A percentile compares a stretch with the other conserved stretches of the same genome.
Conservation (phyloP, 2,113 vertebrate species). For the Melanerpes formicivorus region DNA sequence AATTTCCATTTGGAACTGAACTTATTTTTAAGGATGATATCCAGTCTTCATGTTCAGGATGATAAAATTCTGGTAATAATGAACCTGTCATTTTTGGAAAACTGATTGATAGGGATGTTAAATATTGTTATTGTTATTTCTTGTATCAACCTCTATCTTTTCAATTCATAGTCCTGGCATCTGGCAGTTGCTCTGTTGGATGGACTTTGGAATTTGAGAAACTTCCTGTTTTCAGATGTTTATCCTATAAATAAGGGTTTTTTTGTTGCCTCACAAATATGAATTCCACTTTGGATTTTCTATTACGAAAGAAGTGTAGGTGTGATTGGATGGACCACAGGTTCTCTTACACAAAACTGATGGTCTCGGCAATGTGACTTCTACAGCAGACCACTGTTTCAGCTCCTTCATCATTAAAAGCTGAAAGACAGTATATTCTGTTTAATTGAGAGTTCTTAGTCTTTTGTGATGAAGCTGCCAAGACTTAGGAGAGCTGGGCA, state of each 20-base stretch:
- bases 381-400: neutral
- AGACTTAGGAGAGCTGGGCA: constrained; percentile 2
- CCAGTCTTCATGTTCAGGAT: neutral
- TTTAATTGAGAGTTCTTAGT: neutral
- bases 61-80: neutral
- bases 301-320: neutral
- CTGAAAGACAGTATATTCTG: neutral
- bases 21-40: neutral
- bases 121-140: neutral
- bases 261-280: neutral
- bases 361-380: neutral
- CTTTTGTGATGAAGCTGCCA: neutral
- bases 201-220: neutral
- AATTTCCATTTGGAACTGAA: neutral
- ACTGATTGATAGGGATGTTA: neutral
- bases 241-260: neutral
- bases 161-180: neutral
- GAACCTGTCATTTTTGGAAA: neutral
- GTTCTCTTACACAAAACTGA: neutral
- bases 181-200: neutral
- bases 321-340: neutral
- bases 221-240: neutral
- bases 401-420: neutral
- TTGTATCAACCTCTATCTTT: neutral
- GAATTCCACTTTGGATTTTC: neutral